Evolutionary conservation across 2,113 vertebrate genomes (phyloP).

Genomic region (Eurystomus gularis): DNA sequence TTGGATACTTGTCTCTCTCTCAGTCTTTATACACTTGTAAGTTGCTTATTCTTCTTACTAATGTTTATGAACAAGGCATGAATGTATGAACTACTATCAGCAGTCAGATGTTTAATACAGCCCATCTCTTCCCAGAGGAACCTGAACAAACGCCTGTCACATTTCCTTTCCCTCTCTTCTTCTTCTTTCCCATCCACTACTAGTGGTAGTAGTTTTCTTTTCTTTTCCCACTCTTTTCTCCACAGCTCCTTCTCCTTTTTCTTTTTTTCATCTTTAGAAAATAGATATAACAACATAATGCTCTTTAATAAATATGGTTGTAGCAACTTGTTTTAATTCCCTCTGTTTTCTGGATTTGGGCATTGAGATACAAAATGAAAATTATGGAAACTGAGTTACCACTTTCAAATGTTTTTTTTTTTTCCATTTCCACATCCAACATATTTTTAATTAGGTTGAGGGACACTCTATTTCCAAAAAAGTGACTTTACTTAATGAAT

Average conservation of each 20-base stretch:
- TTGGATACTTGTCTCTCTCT: neutral
- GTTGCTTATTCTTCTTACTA: neutral
- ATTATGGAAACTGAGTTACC: neutral
- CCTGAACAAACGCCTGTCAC: neutral
- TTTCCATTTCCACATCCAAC: neutral
- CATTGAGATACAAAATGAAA: neutral
- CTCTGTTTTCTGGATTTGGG: neutral
- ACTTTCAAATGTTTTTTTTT: neutral
- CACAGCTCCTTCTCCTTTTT: neutral
- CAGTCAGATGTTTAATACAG: neutral
- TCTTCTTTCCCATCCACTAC: neutral
- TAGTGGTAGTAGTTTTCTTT: neutral
- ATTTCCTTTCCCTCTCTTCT: neutral
- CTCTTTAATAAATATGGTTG: neutral
- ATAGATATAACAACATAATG: neutral
- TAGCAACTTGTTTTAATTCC: neutral
- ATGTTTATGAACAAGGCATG: neutral
- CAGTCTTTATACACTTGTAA: neutral
- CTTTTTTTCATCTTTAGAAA: neutral
- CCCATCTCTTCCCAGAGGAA: neutral
- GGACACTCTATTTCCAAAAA: neutral
- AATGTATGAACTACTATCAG: neutral
- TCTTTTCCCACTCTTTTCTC: neutral
- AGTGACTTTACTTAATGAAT: neutral
- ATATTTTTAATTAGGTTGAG: neutral